These are phyloP conservation scores for Pygoscelis adeliae DNA, from an alignment of 2,113 vertebrate genomes.

Conservation along the genomic window DNA sequence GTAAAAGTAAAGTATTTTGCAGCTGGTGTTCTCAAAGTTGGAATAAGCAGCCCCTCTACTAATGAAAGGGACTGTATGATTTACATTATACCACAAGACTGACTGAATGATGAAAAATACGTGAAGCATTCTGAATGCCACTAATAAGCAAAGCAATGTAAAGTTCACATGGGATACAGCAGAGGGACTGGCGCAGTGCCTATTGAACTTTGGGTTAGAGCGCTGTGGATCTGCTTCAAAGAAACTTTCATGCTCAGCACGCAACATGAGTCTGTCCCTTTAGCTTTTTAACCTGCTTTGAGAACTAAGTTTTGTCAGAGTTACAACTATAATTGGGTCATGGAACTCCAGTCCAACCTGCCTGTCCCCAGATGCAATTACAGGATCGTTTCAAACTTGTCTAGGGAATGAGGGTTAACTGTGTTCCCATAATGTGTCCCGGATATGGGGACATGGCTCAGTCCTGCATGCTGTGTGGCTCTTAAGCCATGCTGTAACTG, in stretches of 20 bases:
- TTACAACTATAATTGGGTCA: background rate
- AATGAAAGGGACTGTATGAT: background rate
- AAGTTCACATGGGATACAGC: background rate
- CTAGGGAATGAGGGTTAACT: background rate
- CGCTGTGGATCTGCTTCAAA: background rate
- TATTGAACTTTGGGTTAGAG: background rate
- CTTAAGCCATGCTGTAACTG: background rate
- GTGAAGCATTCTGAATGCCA: background rate
- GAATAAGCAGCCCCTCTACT: slow-evolving; percentile 11
- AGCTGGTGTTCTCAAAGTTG: slow-evolving; percentile 1
- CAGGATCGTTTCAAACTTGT: background rate
- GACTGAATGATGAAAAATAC: slow-evolving; percentile 13
- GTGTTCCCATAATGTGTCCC: background rate
- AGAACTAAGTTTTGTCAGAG: slow-evolving; percentile 6
- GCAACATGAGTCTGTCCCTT: background rate
- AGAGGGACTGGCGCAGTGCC: background rate
- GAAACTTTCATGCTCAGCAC: background rate
- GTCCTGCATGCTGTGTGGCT: background rate
- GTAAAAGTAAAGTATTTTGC: background rate
- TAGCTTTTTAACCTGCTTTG: slow-evolving; percentile 23
- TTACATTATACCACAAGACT: background rate
- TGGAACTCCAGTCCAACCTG: background rate
- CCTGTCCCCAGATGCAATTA: background rate
- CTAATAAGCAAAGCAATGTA: background rate
- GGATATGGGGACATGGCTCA: background rate